A percentile compares a stretch with the other conserved stretches of the same genome.
Evolutionary conservation across 2,113 vertebrate genomes (phyloP).

Genomic region (Sorex fumeus): DNA sequence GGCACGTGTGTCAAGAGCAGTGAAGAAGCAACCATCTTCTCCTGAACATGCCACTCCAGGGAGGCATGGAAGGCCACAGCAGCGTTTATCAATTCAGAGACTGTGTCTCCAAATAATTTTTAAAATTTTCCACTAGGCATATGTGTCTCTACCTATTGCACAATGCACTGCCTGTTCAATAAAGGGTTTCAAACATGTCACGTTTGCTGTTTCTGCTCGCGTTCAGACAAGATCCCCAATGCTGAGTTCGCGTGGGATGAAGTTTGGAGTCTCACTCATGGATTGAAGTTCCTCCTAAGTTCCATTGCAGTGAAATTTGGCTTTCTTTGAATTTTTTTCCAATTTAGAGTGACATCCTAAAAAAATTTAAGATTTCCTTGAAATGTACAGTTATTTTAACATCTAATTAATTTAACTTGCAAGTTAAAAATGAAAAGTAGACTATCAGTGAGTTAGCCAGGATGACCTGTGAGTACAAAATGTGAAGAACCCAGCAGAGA

Average conservation of each 20-base stretch:
- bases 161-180: conserved; percentile 82
- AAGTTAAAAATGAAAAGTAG: conserved; percentile 5
- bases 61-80: neutral
- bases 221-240: neutral
- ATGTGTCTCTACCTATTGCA: conserved; percentile 70
- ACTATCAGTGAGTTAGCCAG: neutral
- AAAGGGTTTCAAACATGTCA: conserved; percentile 69
- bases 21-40: neutral
- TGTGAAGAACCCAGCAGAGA: neutral
- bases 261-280: neutral
- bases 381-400: conserved; percentile 5
- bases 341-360: conserved; percentile 20
- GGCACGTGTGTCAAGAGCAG: conserved; percentile 61
- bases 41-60: neutral
- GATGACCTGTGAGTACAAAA: neutral
- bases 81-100: conserved; percentile 48
- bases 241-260: neutral
- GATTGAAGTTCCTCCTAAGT: too few relatives aligned
- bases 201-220: neutral
- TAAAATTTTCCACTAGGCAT: conserved; percentile 77
- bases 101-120: conserved; percentile 76
- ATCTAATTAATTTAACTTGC: conserved; percentile 5
- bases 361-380: conserved; percentile 23
- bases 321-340: neutral
- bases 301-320: neutral